phyloP scores from a whole-genome alignment of 2,113 vertebrate species.

The Trichechus manatus region DNA sequence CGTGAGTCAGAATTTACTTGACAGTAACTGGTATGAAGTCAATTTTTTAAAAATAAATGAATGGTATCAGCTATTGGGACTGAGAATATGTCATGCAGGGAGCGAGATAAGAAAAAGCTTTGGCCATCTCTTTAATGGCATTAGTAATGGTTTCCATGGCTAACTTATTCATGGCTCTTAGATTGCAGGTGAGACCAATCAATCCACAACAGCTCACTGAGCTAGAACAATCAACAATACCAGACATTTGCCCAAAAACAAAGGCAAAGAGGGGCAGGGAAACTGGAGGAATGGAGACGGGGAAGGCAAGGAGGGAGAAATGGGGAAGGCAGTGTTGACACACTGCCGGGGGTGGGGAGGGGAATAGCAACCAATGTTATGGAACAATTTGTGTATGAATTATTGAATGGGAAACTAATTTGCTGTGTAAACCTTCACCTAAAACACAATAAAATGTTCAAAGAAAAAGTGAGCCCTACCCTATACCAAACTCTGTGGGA shows the following conservation, averaged over 20 bases:
- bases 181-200: not conserved
- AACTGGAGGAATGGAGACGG: too few species aligned
- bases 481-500: not conserved
- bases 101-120: not conserved
- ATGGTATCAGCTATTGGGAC: not conserved
- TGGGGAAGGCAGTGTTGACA: not conserved
- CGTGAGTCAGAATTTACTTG: not conserved
- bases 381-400: not conserved
- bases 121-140: not conserved
- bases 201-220: not conserved
- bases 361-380: not conserved
- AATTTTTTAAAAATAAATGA: not conserved
- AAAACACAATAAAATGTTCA: too few species aligned
- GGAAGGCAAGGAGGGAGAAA: too few species aligned
- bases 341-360: not conserved
- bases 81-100: not conserved
- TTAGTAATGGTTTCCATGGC: not conserved
- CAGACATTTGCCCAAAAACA: not conserved
- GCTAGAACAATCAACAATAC: not conserved
- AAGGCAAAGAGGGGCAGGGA: not conserved
- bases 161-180: not conserved
- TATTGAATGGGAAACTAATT: not conserved
- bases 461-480: not conserved
- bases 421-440: not conserved
- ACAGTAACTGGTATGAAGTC: not conserved